Evolutionary conservation across 2,113 vertebrate species (phyloP), one percentile per base, ranked within the genome.

Genomic region (Odobenus rosmarus): DNA sequence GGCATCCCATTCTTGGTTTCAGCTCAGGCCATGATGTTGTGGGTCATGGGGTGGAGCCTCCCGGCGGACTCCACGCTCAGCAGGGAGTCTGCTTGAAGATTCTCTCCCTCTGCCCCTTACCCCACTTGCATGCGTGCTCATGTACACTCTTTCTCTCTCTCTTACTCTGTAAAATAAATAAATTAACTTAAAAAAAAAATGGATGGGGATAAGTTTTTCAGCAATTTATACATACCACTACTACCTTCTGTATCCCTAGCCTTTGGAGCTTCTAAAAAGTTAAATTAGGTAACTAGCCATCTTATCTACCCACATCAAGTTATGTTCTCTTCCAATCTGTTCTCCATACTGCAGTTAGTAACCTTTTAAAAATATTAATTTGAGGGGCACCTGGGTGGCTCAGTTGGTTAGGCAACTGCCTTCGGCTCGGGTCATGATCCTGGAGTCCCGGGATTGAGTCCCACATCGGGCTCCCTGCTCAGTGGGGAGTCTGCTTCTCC

Each of bases 241-340:
- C 19, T 23, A 46, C 24, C 49, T 94, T 95, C 33, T 95, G 9
- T 91, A 87, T 92, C 42, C 51, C 57, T 31, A 90, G 69, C 5
- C 28, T 96, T 51, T 88, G 61, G 76, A 42, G 19, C 96, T 83
- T 87, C 76, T 93, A 88, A 53, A 64, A 69, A 80, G 13, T 74
- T 88, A 49, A 16, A 18, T 51, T 87, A 61, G 36, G 46, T 64
- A 95, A 19, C 61, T 67, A 4, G 51, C 46, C 69, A 1, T 57
- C 57, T 88, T 59, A 51, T 31, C 26, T 14, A 11, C 49, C 31
- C 4, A 76, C 33, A 89, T 74, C 46, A 49, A 85, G 33, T 84
- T 84, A 42, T 23, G 24, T 49, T 74, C n/a, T 76, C 77, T 79
- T 91, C 69, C 16, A 49, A 1, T 49, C 71, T 69, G 1, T 72